These are phyloP conservation scores for Spea hammondii DNA, from an alignment of 2,797 vertebrate genomes.

Conservation along the genomic window DNA sequence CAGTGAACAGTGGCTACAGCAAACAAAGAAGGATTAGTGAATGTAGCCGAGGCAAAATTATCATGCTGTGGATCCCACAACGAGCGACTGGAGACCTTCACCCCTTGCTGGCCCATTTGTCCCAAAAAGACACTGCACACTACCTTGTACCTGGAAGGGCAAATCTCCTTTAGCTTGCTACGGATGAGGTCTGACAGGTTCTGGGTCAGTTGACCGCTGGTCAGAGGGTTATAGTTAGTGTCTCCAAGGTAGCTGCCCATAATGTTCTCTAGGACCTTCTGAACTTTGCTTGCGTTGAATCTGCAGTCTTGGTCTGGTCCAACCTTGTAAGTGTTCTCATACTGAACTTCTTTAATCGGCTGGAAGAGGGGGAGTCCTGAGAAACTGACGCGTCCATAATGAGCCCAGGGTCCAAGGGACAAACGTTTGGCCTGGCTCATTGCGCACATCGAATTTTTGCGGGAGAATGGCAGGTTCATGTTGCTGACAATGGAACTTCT, in stretches of 20 bases:
- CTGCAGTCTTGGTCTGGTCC: slow-evolving; percentile 58
- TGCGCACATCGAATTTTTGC: slow-evolving; percentile 61
- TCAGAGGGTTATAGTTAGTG: slow-evolving; percentile 53
- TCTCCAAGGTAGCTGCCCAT: slow-evolving; percentile 54
- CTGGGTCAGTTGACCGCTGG: slow-evolving; percentile 52
- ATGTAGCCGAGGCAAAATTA: slow-evolving; percentile 63
- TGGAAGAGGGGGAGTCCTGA: slow-evolving; percentile 65
- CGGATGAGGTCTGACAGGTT: slow-evolving; percentile 66
- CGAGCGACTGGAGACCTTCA: slow-evolving; percentile 64
- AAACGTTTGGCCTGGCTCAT: slow-evolving; percentile 53
- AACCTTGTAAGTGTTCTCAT: slow-evolving; percentile 64
- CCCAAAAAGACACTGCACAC: slow-evolving; percentile 71
- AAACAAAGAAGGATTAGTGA: slow-evolving; percentile 67
- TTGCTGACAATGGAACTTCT: slow-evolving; percentile 62
- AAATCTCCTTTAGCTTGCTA: slow-evolving; percentile 60
- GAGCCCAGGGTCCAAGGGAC: slow-evolving; percentile 64
- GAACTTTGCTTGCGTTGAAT: slow-evolving; percentile 55
- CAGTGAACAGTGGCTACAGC: slow-evolving; percentile 68
- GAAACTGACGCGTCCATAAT: slow-evolving; percentile 66
- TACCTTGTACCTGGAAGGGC: slow-evolving; percentile 71
- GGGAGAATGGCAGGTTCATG: slow-evolving; percentile 51
- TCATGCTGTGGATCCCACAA: slow-evolving; percentile 65
- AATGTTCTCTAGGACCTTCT: slow-evolving; percentile 56
- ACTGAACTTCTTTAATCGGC: slow-evolving; percentile 49
- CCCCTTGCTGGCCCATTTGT: slow-evolving; percentile 61